Percentiles rank a stretch among this genome's conserved stretches.
Evolutionary conservation across 2,888 invertebrate genomes (phyloP).

Genomic region (Hecatera dysodea): DNA sequence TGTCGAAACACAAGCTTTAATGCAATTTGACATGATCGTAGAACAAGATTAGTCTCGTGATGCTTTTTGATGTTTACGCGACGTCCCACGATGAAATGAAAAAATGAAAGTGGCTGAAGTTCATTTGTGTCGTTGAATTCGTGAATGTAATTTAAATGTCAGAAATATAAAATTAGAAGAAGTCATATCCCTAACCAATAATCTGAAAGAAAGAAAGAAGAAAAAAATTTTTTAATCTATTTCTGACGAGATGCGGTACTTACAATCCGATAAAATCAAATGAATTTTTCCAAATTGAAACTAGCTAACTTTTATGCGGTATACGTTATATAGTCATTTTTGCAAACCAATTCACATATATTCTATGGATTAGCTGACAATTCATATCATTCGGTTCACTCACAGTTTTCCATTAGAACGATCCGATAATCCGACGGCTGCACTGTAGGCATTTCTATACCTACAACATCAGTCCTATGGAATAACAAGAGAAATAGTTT

Average conservation of each 20-base stretch:
- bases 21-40: conserved; percentile 30
- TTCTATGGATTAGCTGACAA: conserved; percentile 24
- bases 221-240: conserved; percentile 7
- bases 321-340: too few relatives aligned
- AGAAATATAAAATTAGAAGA: neutral
- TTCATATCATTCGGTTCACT: conserved; percentile 42
- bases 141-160: neutral
- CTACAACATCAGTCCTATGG: conserved; percentile 2
- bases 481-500: conserved; percentile 15
- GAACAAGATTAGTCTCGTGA: conserved; percentile 22
- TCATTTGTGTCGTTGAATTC: conserved; percentile 1
- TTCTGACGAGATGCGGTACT: conserved; percentile 13
- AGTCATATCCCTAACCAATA: neutral
- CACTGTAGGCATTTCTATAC: conserved; percentile 8
- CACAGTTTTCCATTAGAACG: conserved; percentile 47
- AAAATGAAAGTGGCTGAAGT: conserved; percentile 29
- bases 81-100: conserved; percentile 23
- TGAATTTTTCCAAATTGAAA: too few relatives aligned
- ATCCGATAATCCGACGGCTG: conserved; percentile 26
- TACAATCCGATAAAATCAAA: conserved; percentile 22
- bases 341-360: neutral
- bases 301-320: too few relatives aligned
- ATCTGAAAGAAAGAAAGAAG: neutral
- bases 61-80: conserved; percentile 25
- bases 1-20: conserved; percentile 23